Evolutionary conservation across 64 coral and sea anemone genomes (phyloP).

Genomic region (Pachyseris speciosa): DNA sequence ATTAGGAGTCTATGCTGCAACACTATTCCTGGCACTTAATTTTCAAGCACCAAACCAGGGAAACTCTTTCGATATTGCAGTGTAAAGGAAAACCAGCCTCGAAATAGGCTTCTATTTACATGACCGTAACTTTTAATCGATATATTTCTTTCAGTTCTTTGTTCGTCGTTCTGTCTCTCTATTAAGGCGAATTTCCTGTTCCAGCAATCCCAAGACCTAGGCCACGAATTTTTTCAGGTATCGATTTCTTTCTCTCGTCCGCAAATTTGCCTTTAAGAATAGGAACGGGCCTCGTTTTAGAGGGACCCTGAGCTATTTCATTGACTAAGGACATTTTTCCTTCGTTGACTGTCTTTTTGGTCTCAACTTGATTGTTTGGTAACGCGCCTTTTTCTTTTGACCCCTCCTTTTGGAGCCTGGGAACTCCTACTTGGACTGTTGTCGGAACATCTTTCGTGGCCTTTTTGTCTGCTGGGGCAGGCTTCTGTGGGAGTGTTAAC

Average conservation of each 20-base stretch:
- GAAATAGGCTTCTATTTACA: background rate
- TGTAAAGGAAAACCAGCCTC: too few species aligned
- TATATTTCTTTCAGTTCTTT: background rate
- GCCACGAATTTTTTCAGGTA: background rate
- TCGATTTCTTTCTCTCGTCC: slow-evolving; percentile 1
- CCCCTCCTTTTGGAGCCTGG: background rate
- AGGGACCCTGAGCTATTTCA: background rate
- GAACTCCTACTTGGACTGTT: background rate
- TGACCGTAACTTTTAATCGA: background rate
- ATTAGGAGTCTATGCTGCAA: too few species aligned
- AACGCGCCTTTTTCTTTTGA: background rate
- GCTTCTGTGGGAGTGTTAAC: background rate
- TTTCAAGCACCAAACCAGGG: background rate
- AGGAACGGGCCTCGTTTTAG: slow-evolving; percentile 3
- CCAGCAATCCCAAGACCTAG: slow-evolving; percentile 58
- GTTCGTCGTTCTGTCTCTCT: background rate
- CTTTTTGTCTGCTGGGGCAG: background rate
- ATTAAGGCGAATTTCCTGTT: slow-evolving; percentile 44
- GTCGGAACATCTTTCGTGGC: background rate
- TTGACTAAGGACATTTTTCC: background rate
- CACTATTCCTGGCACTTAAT: too few species aligned
- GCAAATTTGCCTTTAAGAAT: slow-evolving; percentile 11
- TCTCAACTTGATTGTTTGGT: background rate
- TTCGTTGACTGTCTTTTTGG: background rate
- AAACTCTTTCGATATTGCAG: background rate